A percentile compares a stretch with the other conserved stretches of the same genome.
Evolutionary conservation across 1,140 invertebrate species (phyloP).

Genomic region (Calephelis nemesis): DNA sequence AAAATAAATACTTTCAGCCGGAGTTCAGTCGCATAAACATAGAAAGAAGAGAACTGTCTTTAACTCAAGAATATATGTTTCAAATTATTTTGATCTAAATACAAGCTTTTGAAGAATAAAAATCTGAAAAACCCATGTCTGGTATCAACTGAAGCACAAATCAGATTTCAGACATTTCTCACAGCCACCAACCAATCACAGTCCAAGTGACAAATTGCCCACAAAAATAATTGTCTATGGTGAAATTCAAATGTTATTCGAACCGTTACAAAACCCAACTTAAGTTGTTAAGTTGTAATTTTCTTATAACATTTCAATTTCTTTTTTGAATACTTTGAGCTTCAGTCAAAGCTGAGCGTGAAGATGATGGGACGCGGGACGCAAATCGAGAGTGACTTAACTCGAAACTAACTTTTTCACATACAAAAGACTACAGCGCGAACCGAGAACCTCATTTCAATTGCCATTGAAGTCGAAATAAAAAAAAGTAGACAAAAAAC

Average conservation of each 20-base stretch:
- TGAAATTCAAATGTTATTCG: slow-evolving; percentile 53
- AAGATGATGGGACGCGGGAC: too few relatives aligned
- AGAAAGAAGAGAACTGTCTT: neutral
- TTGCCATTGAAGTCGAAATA: too few relatives aligned
- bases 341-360: too few relatives aligned
- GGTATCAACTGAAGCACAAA: slow-evolving; percentile 68
- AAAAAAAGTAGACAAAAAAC: too few relatives aligned
- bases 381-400: too few relatives aligned
- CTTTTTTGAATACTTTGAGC: too few relatives aligned
- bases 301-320: too few relatives aligned
- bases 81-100: slow-evolving; percentile 5
- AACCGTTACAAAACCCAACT: neutral
- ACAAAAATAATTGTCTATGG: slow-evolving; percentile 57
- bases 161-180: slow-evolving; percentile 23
- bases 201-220: slow-evolving; percentile 61
- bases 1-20: neutral
- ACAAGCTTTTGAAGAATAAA: slow-evolving; percentile 13
- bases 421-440: too few relatives aligned
- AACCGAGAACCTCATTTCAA: too few relatives aligned
- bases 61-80: neutral
- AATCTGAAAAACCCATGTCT: slow-evolving; percentile 53
- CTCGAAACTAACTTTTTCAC: too few relatives aligned
- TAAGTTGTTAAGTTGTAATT: too few relatives aligned
- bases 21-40: neutral
- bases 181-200: slow-evolving; percentile 43